These are phyloP conservation scores for Nibea albiflora DNA, from an alignment of 2,113 vertebrate species.

Conservation along the genomic window DNA sequence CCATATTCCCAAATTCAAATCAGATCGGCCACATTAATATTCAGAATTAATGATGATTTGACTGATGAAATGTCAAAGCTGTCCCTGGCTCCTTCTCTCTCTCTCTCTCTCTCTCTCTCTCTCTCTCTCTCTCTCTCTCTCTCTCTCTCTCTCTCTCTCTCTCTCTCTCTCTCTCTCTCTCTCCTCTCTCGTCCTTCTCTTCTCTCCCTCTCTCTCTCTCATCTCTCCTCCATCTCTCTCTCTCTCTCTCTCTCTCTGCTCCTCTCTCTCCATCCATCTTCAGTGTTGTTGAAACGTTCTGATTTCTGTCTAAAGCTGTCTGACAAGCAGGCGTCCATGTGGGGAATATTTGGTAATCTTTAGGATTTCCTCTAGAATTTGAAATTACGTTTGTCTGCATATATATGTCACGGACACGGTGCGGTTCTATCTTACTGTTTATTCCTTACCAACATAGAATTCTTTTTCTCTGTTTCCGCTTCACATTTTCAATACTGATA, in stretches of 20 bases:
- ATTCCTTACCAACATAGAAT: too few relatives aligned
- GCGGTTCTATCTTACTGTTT: too few relatives aligned
- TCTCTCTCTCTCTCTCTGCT: background rate
- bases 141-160: too few relatives aligned
- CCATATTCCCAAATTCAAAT: slow-evolving; percentile 2
- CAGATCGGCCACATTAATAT: slow-evolving; percentile 5
- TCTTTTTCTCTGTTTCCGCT: background rate
- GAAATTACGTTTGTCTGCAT: background rate
- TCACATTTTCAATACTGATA: background rate
- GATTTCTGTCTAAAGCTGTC: background rate
- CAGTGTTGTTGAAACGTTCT: background rate
- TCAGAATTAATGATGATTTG: slow-evolving; percentile 44
- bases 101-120: background rate
- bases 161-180: background rate
- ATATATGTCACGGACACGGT: too few relatives aligned
- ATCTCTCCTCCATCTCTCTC: background rate
- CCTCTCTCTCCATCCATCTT: too few relatives aligned
- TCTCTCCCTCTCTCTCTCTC: background rate
- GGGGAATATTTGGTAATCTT: background rate
- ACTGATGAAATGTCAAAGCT: slow-evolving; percentile 58
- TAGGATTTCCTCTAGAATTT: background rate
- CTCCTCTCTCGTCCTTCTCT: too few relatives aligned
- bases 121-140: background rate
- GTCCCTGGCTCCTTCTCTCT: background rate
- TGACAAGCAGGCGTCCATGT: background rate